Base-by-base conservation (phyloP, 2,113 vertebrate species). In the Polypterus senegalus region DNA sequence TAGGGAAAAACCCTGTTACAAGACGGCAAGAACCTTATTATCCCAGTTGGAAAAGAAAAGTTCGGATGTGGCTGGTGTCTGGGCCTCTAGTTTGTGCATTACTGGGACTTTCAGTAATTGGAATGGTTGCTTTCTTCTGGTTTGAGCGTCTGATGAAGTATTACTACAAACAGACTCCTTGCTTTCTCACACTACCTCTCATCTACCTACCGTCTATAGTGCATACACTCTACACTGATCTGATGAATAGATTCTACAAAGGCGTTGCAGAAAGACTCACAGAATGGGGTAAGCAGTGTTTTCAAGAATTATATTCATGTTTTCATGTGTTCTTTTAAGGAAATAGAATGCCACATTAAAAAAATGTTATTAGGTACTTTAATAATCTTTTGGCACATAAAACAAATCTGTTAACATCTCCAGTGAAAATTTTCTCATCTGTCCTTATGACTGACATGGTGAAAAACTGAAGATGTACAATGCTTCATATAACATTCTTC, bases 61-160 rank as follows among this genome's bases (percentile, higher is more conserved):
- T 87, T 61, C 77, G 81, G 0, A 75, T 87, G 54, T 80, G 71
- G 1, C 60, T 85, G 65, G 82, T 83, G 49, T 89, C 88, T 0
- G n/a, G 83, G 44, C 88, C 88, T 0, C 70, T 83, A 53, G 84
- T 89, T 1, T 76, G 74, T 10, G 61, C 83, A 46, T 89, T 86
- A 66, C 65, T 88, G 56, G 80, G 77, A 1, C 11, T 89, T 66
- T 81, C 88, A 64, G 65, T 85, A 0, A 57, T 81, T 46, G 85
- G 83, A 1, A 89, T 88, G 84, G 3, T 70, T 27, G 68, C 79
- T 43, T 89, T 86, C 75, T 88, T 88, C 74, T 79, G 75, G 66
- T 77, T 11, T 3, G 86, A 89, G 70, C 70, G 71, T 6, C 66
- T 73, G 69, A 76, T 74, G 10, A 53, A 76, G 48, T 44, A 63